Percentiles rank a stretch among this genome's conserved stretches.
phyloP scores from a whole-genome alignment of 92 coral and sea anemone species.

The Chrysogorgia sp. region DNA sequence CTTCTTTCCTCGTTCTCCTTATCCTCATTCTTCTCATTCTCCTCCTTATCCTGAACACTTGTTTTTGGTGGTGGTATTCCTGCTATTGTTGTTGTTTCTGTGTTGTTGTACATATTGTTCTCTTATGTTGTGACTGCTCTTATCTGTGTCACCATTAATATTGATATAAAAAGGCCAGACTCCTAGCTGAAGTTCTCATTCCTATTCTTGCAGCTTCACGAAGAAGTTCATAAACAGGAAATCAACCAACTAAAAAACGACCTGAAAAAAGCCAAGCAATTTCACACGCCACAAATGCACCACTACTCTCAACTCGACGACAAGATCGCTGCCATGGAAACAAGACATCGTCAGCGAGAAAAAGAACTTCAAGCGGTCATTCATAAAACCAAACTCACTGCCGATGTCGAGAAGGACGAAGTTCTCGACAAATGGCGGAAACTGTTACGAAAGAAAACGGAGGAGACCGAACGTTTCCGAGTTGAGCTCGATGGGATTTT shows the following conservation, averaged over 20 bases:
- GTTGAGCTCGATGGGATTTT: slow-evolving; percentile 83
- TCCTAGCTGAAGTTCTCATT: background rate
- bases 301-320: slow-evolving; percentile 85
- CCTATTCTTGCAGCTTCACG: slow-evolving; percentile 67
- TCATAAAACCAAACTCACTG: slow-evolving; percentile 73
- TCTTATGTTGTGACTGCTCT: too few relatives aligned
- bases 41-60: too few relatives aligned
- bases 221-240: slow-evolving; percentile 82
- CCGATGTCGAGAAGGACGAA: slow-evolving; percentile 86
- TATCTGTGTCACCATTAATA: background rate
- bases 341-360: slow-evolving; percentile 79
- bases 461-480: slow-evolving; percentile 91
- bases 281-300: slow-evolving; percentile 88
- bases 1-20: too few relatives aligned
- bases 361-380: slow-evolving; percentile 77
- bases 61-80: background rate
- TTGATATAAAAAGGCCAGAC: background rate
- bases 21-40: too few relatives aligned
- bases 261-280: slow-evolving; percentile 76
- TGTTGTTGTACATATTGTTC: too few relatives aligned
- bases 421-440: slow-evolving; percentile 77
- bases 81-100: background rate
- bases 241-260: slow-evolving; percentile 71
- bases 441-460: slow-evolving; percentile 76
- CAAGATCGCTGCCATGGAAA: slow-evolving; percentile 83